phyloP scores from a whole-genome alignment of 64 coral and sea anemone species.

The Dendrophyllia cribrosa region DNA sequence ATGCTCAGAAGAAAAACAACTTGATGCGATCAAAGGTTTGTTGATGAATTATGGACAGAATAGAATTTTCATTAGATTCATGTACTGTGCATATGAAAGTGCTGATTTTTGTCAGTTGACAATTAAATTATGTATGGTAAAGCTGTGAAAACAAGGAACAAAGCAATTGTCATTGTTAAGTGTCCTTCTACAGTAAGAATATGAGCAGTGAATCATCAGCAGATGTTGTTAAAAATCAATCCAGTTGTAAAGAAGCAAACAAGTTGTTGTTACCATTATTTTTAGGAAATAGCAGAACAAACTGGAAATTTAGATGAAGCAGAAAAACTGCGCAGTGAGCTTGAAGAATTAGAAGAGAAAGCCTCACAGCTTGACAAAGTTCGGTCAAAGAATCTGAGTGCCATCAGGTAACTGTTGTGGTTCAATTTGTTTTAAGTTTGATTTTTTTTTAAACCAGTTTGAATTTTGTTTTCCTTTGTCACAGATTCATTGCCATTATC shows the following conservation, averaged over 20 bases:
- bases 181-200: too few relatives aligned
- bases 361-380: slow-evolving; percentile 92
- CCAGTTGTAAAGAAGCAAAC: too few relatives aligned
- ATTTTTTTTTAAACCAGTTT: too few relatives aligned
- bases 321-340: slow-evolving; percentile 81
- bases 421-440: neutral
- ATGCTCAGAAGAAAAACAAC: slow-evolving; percentile 97
- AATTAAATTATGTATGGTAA: too few relatives aligned
- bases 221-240: too few relatives aligned
- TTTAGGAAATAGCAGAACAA: slow-evolving; percentile 93
- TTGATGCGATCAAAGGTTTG: slow-evolving; percentile 93
- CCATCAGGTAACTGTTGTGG: slow-evolving; percentile 77
- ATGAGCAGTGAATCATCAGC: too few relatives aligned
- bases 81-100: too few relatives aligned
- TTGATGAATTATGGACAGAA: neutral
- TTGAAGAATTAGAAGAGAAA: slow-evolving; percentile 94
- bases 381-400: slow-evolving; percentile 88
- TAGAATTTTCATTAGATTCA: neutral
- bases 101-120: too few relatives aligned
- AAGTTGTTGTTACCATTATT: neutral
- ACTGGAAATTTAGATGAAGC: slow-evolving; percentile 86
- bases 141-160: too few relatives aligned
- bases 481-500: too few relatives aligned
- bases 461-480: too few relatives aligned
- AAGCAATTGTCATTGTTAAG: too few relatives aligned